Base-by-base conservation (phyloP, 1,140 invertebrate genomes). In the Aphaenogaster rudis region DNA sequence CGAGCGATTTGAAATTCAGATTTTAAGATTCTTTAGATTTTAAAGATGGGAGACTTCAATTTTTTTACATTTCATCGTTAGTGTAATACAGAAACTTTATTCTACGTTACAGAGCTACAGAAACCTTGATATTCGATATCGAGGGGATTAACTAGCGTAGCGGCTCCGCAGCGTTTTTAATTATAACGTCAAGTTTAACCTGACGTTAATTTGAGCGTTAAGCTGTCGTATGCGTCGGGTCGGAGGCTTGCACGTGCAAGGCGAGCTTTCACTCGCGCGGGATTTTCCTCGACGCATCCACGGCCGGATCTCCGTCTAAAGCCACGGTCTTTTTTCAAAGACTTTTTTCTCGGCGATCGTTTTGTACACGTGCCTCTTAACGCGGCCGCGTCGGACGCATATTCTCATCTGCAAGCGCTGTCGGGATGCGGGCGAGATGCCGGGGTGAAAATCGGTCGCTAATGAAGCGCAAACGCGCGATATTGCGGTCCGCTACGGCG, bases 351-450 rank as follows among this genome's bases (percentile, higher is more conserved):
- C 21, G 33, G 0, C 54, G 28, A 84, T 45, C 80, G 57, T 84
- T 84, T 76, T 76, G 67, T 82, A 72, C 79, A 82, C 79, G 67
- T 82, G 67, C 21, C 74, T 54, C 74, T 77, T 61, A 45, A 78
- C 57, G 28, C 66, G 66, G 21, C 17, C 36, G 45, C 28, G 50
- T 50, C 39, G 39, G 52, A 45, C 28, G 69, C 80, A 17, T 21
- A 71, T 61, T 84, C 80, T 82, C 80, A 54, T 59, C 28, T 17
- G 42, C 42, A 36, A 72, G 67, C 67, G 3, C 39, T 67, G 42
- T 11, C 13, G 50, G 13, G 61, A 33, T n/a, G 67, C 15, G 33
- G 17, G 59, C 80, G 74, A 33, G 48, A 61, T 33, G 59, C 59
- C 21, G 59, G n/a, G 36, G 13, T 42, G 63, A 3, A 81, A 81